A percentile compares a stretch with the other conserved stretches of the same genome.
Evolutionary conservation across 2,113 vertebrate genomes (phyloP).

Genomic region (Montifringilla adamsi): DNA sequence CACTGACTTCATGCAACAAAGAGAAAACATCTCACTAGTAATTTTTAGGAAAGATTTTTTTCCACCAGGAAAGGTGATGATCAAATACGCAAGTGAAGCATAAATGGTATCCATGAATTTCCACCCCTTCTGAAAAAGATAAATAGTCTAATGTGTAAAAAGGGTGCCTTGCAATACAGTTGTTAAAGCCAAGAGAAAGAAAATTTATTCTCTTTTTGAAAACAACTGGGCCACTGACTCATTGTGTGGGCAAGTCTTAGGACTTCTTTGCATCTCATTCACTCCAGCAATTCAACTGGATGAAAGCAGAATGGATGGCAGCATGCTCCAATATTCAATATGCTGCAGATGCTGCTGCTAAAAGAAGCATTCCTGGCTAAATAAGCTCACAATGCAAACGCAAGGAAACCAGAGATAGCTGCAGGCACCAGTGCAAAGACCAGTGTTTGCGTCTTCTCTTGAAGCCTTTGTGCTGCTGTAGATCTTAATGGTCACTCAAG

Average conservation of each 20-base stretch:
- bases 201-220: not conserved
- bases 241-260: not conserved
- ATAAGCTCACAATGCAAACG: slow-evolving; percentile 9
- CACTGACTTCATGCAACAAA: not conserved
- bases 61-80: not conserved
- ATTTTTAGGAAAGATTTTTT: not conserved
- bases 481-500: not conserved
- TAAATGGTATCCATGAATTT: not conserved
- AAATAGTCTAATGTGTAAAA: not conserved
- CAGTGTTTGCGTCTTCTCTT: not conserved
- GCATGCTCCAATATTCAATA: slow-evolving; percentile 28
- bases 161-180: not conserved
- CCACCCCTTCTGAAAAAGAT: not conserved
- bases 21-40: not conserved
- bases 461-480: not conserved
- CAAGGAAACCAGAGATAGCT: not conserved
- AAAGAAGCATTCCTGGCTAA: slow-evolving; percentile 28
- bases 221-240: not conserved
- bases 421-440: not conserved
- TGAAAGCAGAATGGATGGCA: slow-evolving; percentile 32
- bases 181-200: not conserved
- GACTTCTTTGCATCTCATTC: slow-evolving; percentile 4
- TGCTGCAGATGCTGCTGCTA: slow-evolving; percentile 29
- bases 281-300: slow-evolving; percentile 5
- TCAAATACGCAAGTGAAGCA: not conserved